These are phyloP conservation scores for Aphelocoma californica DNA, from an alignment of 2,797 vertebrate genomes.

Conservation along the genomic window DNA sequence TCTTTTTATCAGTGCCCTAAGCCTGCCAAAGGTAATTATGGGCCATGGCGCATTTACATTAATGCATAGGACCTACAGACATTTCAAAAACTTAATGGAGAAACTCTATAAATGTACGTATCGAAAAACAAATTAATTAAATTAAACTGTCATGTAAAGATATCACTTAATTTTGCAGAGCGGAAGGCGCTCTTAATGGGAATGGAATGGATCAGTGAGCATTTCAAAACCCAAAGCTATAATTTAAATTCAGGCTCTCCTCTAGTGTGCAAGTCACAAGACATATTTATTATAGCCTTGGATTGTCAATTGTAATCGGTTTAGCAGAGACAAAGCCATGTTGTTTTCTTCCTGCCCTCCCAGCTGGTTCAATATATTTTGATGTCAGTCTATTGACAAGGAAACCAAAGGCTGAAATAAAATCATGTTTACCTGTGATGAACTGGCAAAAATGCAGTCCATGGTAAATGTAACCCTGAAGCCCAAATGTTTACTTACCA, in stretches of 20 bases:
- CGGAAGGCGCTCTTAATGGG: conserved; percentile 60
- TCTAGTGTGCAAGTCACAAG: conserved; percentile 57
- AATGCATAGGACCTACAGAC: conserved; percentile 42
- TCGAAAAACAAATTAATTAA: conserved; percentile 54
- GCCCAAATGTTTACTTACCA: not conserved
- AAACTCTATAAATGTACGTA: conserved; percentile 8
- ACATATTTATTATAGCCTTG: conserved; percentile 62
- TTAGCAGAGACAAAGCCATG: conserved; percentile 54
- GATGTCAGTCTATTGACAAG: conserved; percentile 51
- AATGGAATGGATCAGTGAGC: conserved; percentile 65
- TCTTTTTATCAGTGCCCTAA: conserved; percentile 64
- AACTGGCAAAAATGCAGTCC: conserved; percentile 24
- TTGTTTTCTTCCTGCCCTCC: conserved; percentile 52
- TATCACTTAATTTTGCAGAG: conserved; percentile 58
- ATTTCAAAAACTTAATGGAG: conserved; percentile 46
- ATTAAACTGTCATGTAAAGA: conserved; percentile 66
- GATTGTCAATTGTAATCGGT: conserved; percentile 55
- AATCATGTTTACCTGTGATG: conserved; percentile 17
- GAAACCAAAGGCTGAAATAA: conserved; percentile 27
- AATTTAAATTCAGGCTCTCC: conserved; percentile 65
- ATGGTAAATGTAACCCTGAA: not conserved
- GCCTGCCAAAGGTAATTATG: conserved; percentile 63
- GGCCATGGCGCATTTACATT: conserved; percentile 20
- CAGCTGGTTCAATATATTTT: conserved; percentile 32
- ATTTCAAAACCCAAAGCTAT: conserved; percentile 63